Percentiles rank a stretch among this genome's conserved stretches.
These are phyloP conservation scores for Varecia variegata DNA, from an alignment of 2,797 vertebrate species.

Conservation along the genomic window DNA sequence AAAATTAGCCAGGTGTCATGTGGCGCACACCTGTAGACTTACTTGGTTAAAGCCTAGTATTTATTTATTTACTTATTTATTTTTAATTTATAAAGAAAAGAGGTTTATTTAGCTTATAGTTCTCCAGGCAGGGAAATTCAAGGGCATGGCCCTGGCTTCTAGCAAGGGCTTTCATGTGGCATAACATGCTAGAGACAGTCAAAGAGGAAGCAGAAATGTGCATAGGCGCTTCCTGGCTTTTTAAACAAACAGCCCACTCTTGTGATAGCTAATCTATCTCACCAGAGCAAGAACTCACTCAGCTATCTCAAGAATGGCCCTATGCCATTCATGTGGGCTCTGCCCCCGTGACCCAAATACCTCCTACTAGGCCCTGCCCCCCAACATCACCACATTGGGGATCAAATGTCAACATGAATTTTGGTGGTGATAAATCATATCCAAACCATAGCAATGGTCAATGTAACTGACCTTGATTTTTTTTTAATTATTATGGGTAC, in stretches of 20 bases:
- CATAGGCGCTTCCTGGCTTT: too few species aligned
- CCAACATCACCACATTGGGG: background rate
- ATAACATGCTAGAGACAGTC: background rate
- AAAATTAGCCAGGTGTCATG: too few species aligned
- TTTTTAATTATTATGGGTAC: background rate
- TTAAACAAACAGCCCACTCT: too few species aligned
- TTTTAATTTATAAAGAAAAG: background rate
- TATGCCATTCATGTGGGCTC: background rate
- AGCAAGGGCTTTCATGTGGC: background rate
- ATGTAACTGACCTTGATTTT: background rate
- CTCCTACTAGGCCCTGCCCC: background rate
- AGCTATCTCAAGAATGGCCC: background rate
- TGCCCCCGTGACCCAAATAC: background rate
- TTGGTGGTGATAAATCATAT: background rate
- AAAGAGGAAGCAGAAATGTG: background rate
- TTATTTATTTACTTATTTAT: background rate
- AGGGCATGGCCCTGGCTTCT: background rate
- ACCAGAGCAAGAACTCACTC: background rate
- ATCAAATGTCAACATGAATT: background rate
- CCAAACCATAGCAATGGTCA: background rate
- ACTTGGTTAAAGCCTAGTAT: background rate
- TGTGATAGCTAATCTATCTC: background rate
- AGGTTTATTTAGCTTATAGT: background rate
- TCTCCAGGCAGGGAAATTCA: background rate
- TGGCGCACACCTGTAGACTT: rapidly evolving